phyloP scores from a whole-genome alignment of 1,140 invertebrate species.

The Drosophila pseudoananassae region DNA sequence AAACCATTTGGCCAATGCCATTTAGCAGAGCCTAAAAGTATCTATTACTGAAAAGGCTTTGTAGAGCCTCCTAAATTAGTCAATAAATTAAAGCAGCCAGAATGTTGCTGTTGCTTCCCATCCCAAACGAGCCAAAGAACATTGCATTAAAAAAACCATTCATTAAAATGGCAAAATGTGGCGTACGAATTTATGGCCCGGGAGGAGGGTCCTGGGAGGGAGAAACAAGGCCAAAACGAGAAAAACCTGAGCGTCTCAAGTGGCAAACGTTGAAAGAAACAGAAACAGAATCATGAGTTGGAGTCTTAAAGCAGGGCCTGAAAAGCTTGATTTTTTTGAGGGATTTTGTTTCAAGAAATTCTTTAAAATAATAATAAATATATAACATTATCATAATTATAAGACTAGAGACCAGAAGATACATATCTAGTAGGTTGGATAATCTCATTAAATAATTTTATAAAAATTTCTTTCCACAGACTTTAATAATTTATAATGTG shows the following conservation, averaged over 20 bases:
- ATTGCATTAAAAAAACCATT: conserved; percentile 82
- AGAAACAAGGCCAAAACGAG: conserved; percentile 1
- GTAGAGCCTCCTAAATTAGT: conserved; percentile 61
- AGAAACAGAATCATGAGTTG: conserved; percentile 13
- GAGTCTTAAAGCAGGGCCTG: conserved; percentile 21
- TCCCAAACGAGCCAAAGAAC: conserved; percentile 70
- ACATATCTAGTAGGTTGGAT: no score
- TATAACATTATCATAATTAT: no score
- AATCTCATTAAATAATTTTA: no score
- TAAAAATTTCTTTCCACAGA: no score
- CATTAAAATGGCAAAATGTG: conserved; percentile 81
- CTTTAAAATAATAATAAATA: neutral
- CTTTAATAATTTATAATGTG: no score
- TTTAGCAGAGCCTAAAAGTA: conserved; percentile 61
- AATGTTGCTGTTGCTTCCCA: conserved; percentile 24
- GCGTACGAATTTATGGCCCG: conserved; percentile 71
- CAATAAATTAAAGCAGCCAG: conserved; percentile 70
- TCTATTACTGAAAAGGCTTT: conserved; percentile 53
- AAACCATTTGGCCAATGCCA: conserved; percentile 57
- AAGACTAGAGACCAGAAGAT: no score
- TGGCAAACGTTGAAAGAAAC: conserved; percentile 32
- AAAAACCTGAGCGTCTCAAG: conserved; percentile 45
- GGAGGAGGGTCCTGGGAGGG: neutral
- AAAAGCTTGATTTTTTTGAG: conserved; percentile 1
- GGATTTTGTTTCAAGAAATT: neutral